Evolutionary conservation across 1,140 invertebrate genomes (phyloP).

Genomic region (Nebria ingens): DNA sequence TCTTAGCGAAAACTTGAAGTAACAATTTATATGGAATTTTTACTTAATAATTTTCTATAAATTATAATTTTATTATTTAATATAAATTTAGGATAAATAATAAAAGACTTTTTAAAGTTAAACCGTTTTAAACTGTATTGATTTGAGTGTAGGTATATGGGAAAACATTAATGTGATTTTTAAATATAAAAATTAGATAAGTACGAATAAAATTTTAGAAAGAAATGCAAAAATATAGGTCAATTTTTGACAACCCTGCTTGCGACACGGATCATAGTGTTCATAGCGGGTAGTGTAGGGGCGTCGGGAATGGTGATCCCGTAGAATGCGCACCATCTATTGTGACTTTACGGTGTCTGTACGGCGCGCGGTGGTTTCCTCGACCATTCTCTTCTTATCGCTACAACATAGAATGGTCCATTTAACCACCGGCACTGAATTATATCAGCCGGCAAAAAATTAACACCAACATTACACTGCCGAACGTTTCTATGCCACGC

Average conservation of each 20-base stretch:
- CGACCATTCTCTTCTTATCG: not conserved
- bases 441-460: slow-evolving; percentile 8
- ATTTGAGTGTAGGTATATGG: not conserved
- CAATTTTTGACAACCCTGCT: not conserved
- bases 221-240: no score
- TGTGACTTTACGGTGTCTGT: not conserved
- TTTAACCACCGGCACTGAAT: slow-evolving; percentile 2
- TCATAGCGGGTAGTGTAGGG: not conserved
- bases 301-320: not conserved
- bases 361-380: not conserved
- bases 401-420: slow-evolving; percentile 7
- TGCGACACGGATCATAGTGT: not conserved
- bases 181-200: not conserved
- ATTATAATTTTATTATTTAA: not conserved
- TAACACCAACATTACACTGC: slow-evolving; percentile 2
- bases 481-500: not conserved
- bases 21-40: not conserved
- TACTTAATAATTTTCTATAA: no score
- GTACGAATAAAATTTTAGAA: no score
- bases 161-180: not conserved
- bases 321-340: not conserved
- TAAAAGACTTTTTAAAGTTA: no score
- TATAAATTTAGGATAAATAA: no score
- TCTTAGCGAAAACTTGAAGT: not conserved
- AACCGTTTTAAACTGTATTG: no score